Conservation (phyloP, 2,888 invertebrate genomes). For the Caenorhabditis parvicauda region DNA sequence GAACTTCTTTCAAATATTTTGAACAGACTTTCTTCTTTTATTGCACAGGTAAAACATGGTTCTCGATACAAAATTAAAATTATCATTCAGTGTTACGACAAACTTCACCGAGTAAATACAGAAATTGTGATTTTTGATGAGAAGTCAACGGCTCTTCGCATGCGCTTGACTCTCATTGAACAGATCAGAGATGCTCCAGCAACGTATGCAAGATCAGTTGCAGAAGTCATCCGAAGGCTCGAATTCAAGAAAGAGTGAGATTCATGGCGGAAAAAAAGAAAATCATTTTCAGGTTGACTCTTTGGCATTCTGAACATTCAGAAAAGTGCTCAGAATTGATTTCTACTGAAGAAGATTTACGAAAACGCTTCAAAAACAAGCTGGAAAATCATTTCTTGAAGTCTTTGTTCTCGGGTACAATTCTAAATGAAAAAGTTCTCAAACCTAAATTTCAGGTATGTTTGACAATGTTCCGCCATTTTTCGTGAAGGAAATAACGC, state of each 20-base stretch:
- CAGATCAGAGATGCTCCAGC: slow-evolving; percentile 50
- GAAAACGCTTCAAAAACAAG: slow-evolving; percentile 76
- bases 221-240: slow-evolving; percentile 51
- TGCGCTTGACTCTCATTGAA: slow-evolving; percentile 36
- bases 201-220: slow-evolving; percentile 49
- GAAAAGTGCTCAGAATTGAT: slow-evolving; percentile 69
- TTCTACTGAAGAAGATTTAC: slow-evolving; percentile 77
- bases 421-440: background rate
- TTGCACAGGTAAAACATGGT: slow-evolving; percentile 15
- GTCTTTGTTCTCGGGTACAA: slow-evolving; percentile 80
- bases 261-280: background rate
- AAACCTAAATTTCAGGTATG: slow-evolving; percentile 65
- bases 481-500: slow-evolving; percentile 66
- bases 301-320: slow-evolving; percentile 43
- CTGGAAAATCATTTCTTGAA: slow-evolving; percentile 80
- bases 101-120: slow-evolving; percentile 36
- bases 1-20: slow-evolving; percentile 49
- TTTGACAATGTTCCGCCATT: slow-evolving; percentile 81
- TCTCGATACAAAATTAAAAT: too few species aligned
- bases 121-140: slow-evolving; percentile 53
- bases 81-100: slow-evolving; percentile 40
- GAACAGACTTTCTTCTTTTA: slow-evolving; percentile 45
- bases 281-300: slow-evolving; percentile 22
- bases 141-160: slow-evolving; percentile 36
- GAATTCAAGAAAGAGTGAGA: slow-evolving; percentile 35